phyloP scores from a whole-genome alignment of 2,888 invertebrate genomes.

The Acronicta leporina region DNA sequence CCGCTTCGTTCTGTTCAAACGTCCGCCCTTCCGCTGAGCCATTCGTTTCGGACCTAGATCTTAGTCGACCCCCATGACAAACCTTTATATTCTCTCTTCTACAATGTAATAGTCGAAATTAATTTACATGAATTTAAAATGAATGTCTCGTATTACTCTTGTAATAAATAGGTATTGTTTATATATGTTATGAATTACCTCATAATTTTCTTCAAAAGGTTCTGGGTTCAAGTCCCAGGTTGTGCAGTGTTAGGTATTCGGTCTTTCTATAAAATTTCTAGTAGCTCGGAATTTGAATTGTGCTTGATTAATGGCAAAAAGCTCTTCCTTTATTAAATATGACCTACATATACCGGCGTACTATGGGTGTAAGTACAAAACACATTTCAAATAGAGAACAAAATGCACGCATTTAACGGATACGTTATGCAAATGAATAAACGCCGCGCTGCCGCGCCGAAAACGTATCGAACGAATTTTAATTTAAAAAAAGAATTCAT shows the following conservation, averaged over 20 bases:
- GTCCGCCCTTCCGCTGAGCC: slow-evolving; percentile 22
- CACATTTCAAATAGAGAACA: slow-evolving; percentile 48
- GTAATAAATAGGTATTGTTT: too few species aligned
- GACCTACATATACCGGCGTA: too few species aligned
- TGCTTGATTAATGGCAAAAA: too few species aligned
- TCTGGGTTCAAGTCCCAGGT: too few species aligned
- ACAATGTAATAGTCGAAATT: background rate
- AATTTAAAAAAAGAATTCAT: slow-evolving; percentile 62
- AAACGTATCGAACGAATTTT: slow-evolving; percentile 57
- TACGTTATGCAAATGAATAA: slow-evolving; percentile 49
- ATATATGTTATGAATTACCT: too few species aligned
- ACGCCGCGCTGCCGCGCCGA: slow-evolving; percentile 17
- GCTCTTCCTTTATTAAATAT: too few species aligned
- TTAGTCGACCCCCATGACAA: slow-evolving; percentile 28
- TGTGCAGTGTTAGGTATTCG: too few species aligned
- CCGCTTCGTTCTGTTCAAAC: slow-evolving; percentile 28
- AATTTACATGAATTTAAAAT: slow-evolving; percentile 11
- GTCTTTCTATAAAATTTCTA: too few species aligned
- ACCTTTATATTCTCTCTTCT: background rate
- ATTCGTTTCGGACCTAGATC: slow-evolving; percentile 17
- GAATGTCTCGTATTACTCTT: too few species aligned
- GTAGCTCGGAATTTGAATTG: too few species aligned
- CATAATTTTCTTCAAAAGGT: too few species aligned
- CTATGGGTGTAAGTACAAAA: slow-evolving; percentile 14
- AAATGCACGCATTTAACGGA: slow-evolving; percentile 50